Evolutionary conservation across 2,888 invertebrate genomes (phyloP), one percentile per base, ranked within the genome.

Genomic region (Papilio protenor): DNA sequence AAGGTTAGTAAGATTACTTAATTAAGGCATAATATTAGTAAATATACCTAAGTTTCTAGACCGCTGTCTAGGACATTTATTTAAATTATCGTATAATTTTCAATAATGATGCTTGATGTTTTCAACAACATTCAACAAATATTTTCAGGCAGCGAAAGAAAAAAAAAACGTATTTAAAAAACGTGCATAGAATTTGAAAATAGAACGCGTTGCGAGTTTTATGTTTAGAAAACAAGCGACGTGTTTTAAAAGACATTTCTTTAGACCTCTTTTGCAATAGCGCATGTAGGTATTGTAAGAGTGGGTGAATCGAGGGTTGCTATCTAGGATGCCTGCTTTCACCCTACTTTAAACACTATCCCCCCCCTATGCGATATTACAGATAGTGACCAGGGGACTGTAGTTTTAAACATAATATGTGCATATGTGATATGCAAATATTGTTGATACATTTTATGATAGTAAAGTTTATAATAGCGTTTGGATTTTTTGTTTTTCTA

Each of bases 251-350:
- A 64, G 18, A 2, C 64, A 59, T 59, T 33, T 40, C 18, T 64
- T 64, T 64, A 64, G 11, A 40, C 18, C 10, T 4, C 14, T 61
- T 61, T 61, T 61, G 16, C 23, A 27, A 5, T 23, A 59, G 57
- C 57, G 3, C 8, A 40, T 14, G 40, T 40, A 40, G 40, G 27
- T 14, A 27, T 61, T 64, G 8, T 64, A 64, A 40, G 40, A 27
- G 14, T 27, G 3, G n/a, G n/a, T 18, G n/a, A n/a, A 40, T 2
- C 12, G 40, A 27, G 40, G 64, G 40, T 33, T 40, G 45, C 21
- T 4, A 66, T 45, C n/a, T 66, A 66, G 66, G 45, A n/a, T 40
- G n/a, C 66, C 40, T 66, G 66, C 40, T n/a, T 66, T 45, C 21
- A 66, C 66, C 66, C 66, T 11, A 66, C 66, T 45, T 66, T n/a